Evolutionary conservation across 2,888 invertebrate species (phyloP), one percentile per base, ranked within the genome.

Genomic region (Eristalinus aeneus): DNA sequence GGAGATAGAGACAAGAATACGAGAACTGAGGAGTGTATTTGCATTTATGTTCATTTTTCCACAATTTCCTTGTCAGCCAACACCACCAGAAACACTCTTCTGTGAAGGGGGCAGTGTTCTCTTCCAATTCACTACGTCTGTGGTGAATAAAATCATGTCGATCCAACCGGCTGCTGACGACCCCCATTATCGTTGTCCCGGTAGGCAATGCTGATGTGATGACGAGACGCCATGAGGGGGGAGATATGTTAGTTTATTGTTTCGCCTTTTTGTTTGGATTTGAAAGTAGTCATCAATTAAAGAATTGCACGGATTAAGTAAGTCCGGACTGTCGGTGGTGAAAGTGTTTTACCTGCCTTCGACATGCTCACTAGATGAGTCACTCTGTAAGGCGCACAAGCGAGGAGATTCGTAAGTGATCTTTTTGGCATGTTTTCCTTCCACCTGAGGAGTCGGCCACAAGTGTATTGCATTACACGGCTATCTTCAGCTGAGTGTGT

Each of bases 281-380:
- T 27, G 34, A 54, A 60, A 72, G 72, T 61, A 34, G 22, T 67
- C 20, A 34, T 68, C 68, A 54, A 68, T 68, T 56, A 56, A 68
- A 68, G 22, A 68, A 68, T 68, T 68, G 53, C 68, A 36, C 16
- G 31, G 53, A 73, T 63, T 73, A 73, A 54, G 34, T 34, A 27
- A 71, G 36, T 4, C 22, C n/a, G 11, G 39, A 31, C 27, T 20
- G 46, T 22, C 12, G 31, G 39, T 71, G 60, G 20, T 31, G 46
- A 71, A 71, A 54, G 68, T 68, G 56, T 32, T 34, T 68, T 56
- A 11, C 22, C 32, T 34, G 27, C 39, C 39, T 3, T 16, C 46
- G 8, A 46, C 46, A 16, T 46, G 6, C 16, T 8, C 8, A 6
- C 6, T 16, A 8, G 16, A 46, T 46, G 46, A 46, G 16, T 46